Conservation (phyloP, 2,113 vertebrate species). For the Sitta europaea region DNA sequence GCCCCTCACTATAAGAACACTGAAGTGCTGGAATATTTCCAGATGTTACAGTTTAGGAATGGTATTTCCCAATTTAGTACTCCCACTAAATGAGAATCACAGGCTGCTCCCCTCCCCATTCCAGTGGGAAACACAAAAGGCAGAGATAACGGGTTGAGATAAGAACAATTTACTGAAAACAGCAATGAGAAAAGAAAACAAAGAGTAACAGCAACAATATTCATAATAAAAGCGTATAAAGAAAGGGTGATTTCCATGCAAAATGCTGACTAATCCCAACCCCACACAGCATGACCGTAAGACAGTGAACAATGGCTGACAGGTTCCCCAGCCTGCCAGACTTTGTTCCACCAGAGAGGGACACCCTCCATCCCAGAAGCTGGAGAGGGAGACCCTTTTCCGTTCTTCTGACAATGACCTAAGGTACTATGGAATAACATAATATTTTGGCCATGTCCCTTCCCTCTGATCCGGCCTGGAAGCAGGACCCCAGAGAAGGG, state of each 20-base stretch:
- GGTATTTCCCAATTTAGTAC: not conserved
- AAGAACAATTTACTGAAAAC: not conserved
- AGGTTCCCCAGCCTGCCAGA: not conserved
- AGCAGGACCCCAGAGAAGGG: not conserved
- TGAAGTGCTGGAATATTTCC: not conserved
- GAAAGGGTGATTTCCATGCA: not conserved
- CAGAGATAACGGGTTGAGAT: not conserved
- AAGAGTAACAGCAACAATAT: not conserved
- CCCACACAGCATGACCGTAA: accelerated
- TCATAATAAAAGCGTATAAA: not conserved
- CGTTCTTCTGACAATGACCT: not conserved
- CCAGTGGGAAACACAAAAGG: not conserved
- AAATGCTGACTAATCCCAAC: not conserved
- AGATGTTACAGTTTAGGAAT: not conserved
- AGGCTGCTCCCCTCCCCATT: accelerated
- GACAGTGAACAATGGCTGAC: not conserved
- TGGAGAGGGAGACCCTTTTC: not conserved
- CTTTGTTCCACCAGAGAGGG: not conserved
- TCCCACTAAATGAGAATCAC: not conserved
- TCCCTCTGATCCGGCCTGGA: not conserved
- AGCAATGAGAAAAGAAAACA: not conserved
- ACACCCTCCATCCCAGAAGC: not conserved
- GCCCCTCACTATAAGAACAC: not conserved
- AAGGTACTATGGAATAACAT: not conserved
- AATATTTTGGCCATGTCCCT: accelerated